Evolutionary conservation across 2,113 vertebrate species (phyloP).

Genomic region (Dasyprocta punctata): DNA sequence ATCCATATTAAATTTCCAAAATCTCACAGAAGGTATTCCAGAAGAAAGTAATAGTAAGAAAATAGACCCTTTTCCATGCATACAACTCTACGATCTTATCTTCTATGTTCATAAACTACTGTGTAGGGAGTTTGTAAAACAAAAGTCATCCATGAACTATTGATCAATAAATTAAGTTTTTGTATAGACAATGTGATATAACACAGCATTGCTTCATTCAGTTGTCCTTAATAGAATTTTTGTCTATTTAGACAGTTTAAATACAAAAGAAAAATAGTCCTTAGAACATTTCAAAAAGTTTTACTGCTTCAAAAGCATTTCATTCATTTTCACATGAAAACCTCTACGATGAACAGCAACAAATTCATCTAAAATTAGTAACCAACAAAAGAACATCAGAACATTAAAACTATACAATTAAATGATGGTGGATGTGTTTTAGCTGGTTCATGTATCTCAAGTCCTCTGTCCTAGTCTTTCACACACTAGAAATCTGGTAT

Average conservation of each 20-base stretch:
- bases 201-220: not conserved
- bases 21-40: not conserved
- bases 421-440: not conserved
- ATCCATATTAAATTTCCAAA: not conserved
- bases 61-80: not conserved
- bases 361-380: not conserved
- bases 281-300: not conserved
- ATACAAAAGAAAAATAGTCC: not conserved
- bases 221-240: not conserved
- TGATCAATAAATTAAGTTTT: not conserved
- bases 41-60: not conserved
- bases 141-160: not conserved
- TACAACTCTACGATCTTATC: too few species aligned
- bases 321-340: not conserved
- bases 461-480: not conserved
- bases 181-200: not conserved
- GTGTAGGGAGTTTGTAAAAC: not conserved
- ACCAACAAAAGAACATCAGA: not conserved
- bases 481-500: not conserved
- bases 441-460: not conserved
- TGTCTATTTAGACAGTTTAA: not conserved
- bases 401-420: not conserved
- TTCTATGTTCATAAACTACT: not conserved
- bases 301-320: not conserved
- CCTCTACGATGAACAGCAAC: accelerated